phyloP scores from a whole-genome alignment of 2,888 invertebrate genomes.

The Xanthorhoe spadicearia region DNA sequence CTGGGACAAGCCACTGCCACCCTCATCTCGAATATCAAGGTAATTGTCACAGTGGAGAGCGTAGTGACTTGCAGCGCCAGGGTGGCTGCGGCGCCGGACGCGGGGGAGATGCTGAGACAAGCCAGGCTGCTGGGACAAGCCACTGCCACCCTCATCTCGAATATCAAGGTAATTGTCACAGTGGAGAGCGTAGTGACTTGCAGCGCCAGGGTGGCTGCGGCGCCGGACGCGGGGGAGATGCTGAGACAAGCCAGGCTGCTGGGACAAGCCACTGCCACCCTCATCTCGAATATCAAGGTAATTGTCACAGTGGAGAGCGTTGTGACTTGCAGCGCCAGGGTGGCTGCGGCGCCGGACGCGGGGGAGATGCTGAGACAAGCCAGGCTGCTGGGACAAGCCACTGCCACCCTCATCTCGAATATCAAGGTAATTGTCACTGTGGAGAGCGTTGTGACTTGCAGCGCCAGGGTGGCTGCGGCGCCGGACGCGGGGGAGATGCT shows the following conservation, averaged over 20 bases:
- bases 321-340: no score
- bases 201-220: slow-evolving; percentile 94
- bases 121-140: slow-evolving; percentile 96
- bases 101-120: slow-evolving; percentile 97
- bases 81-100: slow-evolving; percentile 93
- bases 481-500: no score
- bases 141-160: slow-evolving; percentile 96
- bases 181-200: slow-evolving; percentile 96
- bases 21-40: slow-evolving; percentile 96
- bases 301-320: no score
- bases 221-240: slow-evolving; percentile 96
- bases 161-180: slow-evolving; percentile 88
- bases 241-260: slow-evolving; percentile 95
- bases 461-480: no score
- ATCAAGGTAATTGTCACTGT: no score
- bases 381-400: no score
- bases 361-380: no score
- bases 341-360: no score
- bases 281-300: slow-evolving; percentile 96
- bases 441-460: no score
- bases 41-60: slow-evolving; percentile 87
- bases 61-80: slow-evolving; percentile 96
- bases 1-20: slow-evolving; percentile 97
- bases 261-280: slow-evolving; percentile 96
- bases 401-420: no score